These are phyloP conservation scores for Albula glossodonta DNA, from an alignment of 2,113 vertebrate genomes.

Conservation along the genomic window DNA sequence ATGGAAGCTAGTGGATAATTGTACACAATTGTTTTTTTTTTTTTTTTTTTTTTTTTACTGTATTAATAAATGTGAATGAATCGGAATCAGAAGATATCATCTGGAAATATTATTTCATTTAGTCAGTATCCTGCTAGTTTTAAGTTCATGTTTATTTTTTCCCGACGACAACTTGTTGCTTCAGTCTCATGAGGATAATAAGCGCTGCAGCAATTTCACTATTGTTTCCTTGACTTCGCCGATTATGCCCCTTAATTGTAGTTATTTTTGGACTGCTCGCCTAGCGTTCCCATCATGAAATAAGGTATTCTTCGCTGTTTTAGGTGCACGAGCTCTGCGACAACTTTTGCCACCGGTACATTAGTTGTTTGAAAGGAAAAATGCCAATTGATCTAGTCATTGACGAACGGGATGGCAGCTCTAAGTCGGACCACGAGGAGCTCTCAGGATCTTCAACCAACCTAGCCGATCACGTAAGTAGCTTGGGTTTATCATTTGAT, in stretches of 20 bases:
- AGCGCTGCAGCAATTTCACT: conserved; percentile 84
- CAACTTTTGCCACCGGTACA: conserved; percentile 89
- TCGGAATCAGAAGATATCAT: not conserved
- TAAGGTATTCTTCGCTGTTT: conserved; percentile 42
- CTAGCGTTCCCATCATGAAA: conserved; percentile 66
- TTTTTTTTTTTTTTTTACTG: not conserved
- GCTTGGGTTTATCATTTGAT: conserved; percentile 24
- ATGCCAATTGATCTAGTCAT: conserved; percentile 99
- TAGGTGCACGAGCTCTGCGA: conserved; percentile 97
- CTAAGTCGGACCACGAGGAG: conserved; percentile 98
- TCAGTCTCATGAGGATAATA: conserved; percentile 89
- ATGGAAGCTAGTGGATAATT: not conserved
- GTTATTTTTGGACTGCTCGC: conserved; percentile 77
- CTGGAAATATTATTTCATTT: not conserved
- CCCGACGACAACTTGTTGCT: conserved; percentile 86
- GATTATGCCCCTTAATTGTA: conserved; percentile 76
- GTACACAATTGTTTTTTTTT: not conserved
- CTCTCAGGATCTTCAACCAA: conserved; percentile 99
- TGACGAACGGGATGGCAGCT: conserved; percentile 97
- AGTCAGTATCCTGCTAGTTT: not conserved
- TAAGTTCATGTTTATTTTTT: conserved; percentile 52
- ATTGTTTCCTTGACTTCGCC: conserved; percentile 85
- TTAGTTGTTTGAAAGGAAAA: conserved; percentile 88
- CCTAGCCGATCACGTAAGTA: conserved; percentile 98
- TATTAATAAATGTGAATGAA: not conserved